Conservation (phyloP, 1,140 invertebrate species). For the Mamestra configurata region DNA sequence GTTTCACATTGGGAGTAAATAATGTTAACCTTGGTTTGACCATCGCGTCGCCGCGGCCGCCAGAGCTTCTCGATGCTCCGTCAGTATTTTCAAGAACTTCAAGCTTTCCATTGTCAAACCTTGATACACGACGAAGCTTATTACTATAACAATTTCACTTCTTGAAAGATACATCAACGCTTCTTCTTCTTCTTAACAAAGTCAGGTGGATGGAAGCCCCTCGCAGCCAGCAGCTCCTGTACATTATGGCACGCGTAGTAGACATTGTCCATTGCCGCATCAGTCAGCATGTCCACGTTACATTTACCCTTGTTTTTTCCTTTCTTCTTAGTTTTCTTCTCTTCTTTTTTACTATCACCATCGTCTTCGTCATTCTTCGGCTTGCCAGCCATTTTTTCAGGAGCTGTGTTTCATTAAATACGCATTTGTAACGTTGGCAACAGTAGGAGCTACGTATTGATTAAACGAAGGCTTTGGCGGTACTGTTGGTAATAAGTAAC, state of each 20-base stretch:
- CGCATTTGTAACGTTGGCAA: conserved; percentile 28
- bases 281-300: conserved; percentile 94
- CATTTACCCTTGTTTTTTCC: conserved; percentile 89
- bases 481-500: no score
- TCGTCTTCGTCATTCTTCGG: conserved; percentile 76
- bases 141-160: no score
- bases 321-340: conserved; percentile 87
- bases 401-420: neutral
- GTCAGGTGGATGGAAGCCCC: conserved; percentile 95
- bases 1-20: no score
- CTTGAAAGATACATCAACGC: no score
- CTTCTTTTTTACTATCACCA: conserved; percentile 78
- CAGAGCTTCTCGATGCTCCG: no score
- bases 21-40: no score
- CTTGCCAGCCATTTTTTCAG: conserved; percentile 70
- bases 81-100: no score
- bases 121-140: no score
- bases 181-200: conserved; percentile 95
- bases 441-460: conserved; percentile 20
- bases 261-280: conserved; percentile 96
- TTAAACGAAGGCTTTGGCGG: neutral
- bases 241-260: conserved; percentile 96
- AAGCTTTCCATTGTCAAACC: no score
- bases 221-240: conserved; percentile 92
- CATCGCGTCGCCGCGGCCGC: no score